A percentile compares a stretch with the other conserved stretches of the same genome.
Conservation (phyloP, 1,140 invertebrate species). For the Pseudomyrmex pallidus region DNA sequence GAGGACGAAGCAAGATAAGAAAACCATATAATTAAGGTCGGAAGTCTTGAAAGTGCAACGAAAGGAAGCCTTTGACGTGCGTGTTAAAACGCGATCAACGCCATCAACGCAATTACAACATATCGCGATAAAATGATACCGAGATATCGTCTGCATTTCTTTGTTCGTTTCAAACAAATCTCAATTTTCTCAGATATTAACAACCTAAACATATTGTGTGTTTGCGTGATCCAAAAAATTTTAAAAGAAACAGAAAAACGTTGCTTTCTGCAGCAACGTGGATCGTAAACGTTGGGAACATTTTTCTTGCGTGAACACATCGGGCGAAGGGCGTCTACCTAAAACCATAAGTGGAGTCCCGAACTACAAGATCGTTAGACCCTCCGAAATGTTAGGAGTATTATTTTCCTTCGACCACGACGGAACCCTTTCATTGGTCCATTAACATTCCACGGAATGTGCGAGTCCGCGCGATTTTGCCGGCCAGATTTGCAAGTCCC, state of each 20-base stretch:
- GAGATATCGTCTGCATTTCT: not conserved
- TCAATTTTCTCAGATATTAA: conserved; percentile 1
- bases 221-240: too few relatives aligned
- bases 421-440: conserved; percentile 20
- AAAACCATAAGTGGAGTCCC: conserved; percentile 69
- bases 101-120: conserved; percentile 61
- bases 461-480: conserved; percentile 45
- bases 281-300: conserved; percentile 35
- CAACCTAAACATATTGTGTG: not conserved
- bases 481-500: conserved; percentile 58
- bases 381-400: conserved; percentile 46
- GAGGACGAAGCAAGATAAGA: conserved; percentile 26
- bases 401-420: conserved; percentile 56
- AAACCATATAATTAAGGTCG: conserved; percentile 73
- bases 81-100: conserved; percentile 30
- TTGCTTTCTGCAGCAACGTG: not conserved
- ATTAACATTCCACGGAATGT: conserved; percentile 70
- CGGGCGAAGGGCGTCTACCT: not conserved
- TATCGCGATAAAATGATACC: not conserved
- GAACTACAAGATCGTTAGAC: conserved; percentile 61
- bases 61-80: conserved; percentile 72
- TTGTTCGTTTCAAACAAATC: not conserved
- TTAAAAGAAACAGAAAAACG: too few relatives aligned
- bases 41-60: conserved; percentile 73
- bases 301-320: conserved; percentile 27